phyloP scores from a whole-genome alignment of 2,888 invertebrate species.

The Miltochrista miniata region DNA sequence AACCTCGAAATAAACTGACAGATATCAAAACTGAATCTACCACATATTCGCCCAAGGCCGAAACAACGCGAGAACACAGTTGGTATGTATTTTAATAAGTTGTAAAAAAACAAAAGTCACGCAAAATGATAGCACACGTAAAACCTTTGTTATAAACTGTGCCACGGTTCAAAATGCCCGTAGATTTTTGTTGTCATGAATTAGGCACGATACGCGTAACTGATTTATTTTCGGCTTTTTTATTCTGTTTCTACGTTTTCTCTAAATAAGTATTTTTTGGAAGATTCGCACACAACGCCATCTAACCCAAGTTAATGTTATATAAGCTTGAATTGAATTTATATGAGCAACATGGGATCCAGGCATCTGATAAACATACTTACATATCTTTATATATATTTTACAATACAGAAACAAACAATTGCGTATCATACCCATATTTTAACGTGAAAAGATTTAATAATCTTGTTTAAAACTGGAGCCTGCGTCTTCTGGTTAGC shows the following conservation, averaged over 20 bases:
- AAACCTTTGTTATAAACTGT: conserved; percentile 24
- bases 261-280: neutral
- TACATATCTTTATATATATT: too few species aligned
- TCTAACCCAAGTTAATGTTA: neutral
- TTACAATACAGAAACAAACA: too few species aligned
- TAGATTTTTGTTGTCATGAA: conserved; percentile 11
- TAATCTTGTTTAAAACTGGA: too few species aligned
- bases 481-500: too few species aligned
- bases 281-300: too few species aligned
- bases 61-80: conserved; percentile 17
- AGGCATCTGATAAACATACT: too few species aligned
- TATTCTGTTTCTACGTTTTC: too few species aligned
- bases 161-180: conserved; percentile 13
- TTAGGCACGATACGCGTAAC: conserved; percentile 14
- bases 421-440: too few species aligned
- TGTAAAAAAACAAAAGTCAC: conserved; percentile 49
- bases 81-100: conserved; percentile 2
- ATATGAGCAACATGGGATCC: too few species aligned
- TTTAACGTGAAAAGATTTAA: too few species aligned
- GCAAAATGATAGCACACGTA: conserved; percentile 60
- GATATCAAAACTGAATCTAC: conserved; percentile 5
- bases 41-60: conserved; percentile 15
- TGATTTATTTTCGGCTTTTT: neutral
- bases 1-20: conserved; percentile 7
- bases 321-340: neutral